A percentile compares a stretch with the other conserved stretches of the same genome.
These are phyloP conservation scores for Drosophila testacea DNA, from an alignment of 2,888 invertebrate genomes.

Conservation along the genomic window DNA sequence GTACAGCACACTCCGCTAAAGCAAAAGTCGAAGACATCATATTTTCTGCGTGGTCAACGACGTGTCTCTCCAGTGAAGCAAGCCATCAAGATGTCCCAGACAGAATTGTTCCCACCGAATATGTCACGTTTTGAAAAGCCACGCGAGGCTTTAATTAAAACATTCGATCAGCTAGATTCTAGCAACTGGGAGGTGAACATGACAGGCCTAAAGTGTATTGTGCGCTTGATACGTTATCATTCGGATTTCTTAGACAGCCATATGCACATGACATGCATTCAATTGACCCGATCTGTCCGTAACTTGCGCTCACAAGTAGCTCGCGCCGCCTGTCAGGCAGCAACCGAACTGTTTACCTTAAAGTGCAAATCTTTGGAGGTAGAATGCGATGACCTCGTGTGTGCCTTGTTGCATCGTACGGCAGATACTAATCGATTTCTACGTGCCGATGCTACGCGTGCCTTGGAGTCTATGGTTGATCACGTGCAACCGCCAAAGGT, in stretches of 20 bases:
- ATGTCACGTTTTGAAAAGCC: constrained; percentile 88
- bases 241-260: constrained; percentile 88
- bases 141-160: constrained; percentile 88
- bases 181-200: constrained; percentile 93
- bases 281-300: constrained; percentile 91
- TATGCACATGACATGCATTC: constrained; percentile 90
- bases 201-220: constrained; percentile 89
- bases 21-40: constrained; percentile 83
- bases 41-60: constrained; percentile 80
- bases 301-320: constrained; percentile 97
- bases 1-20: constrained; percentile 75
- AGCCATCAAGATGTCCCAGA: constrained; percentile 78
- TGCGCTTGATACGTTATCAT: constrained; percentile 89
- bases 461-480: constrained; percentile 93
- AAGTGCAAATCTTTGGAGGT: constrained; percentile 87
- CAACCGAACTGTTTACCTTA: constrained; percentile 91
- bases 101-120: constrained; percentile 81
- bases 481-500: constrained; percentile 90
- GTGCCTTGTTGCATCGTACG: constrained; percentile 93
- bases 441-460: constrained; percentile 92
- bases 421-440: constrained; percentile 98
- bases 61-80: constrained; percentile 83
- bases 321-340: constrained; percentile 93
- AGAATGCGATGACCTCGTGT: constrained; percentile 94
- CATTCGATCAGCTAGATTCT: constrained; percentile 89